Percentiles rank a stretch among this genome's conserved stretches.
Evolutionary conservation across 2,888 invertebrate species (phyloP).

Genomic region (Epinotia brunnichana): DNA sequence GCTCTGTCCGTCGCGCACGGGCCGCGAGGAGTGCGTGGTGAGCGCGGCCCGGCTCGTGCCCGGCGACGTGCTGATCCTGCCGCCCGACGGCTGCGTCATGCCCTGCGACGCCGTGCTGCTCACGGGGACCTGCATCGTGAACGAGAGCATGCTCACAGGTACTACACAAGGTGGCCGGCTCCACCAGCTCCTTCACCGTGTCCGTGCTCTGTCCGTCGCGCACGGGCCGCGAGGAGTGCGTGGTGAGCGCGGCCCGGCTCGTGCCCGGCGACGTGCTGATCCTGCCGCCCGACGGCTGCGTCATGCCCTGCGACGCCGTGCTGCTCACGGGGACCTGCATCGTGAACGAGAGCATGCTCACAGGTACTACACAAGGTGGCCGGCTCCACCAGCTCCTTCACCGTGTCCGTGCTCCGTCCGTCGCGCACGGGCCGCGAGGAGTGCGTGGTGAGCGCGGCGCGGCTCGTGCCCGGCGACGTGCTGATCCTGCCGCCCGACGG

Average conservation of each 20-base stretch:
- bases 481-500: slow-evolving; percentile 91
- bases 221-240: slow-evolving; percentile 75
- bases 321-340: slow-evolving; percentile 94
- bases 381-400: slow-evolving; percentile 81
- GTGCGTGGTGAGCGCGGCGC: slow-evolving; percentile 76
- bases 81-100: too few relatives aligned
- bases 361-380: too few relatives aligned
- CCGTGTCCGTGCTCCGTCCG: slow-evolving; percentile 85
- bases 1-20: too few relatives aligned
- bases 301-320: slow-evolving; percentile 93
- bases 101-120: too few relatives aligned
- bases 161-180: slow-evolving; percentile 87
- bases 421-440: slow-evolving; percentile 70
- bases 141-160: too few relatives aligned
- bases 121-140: too few relatives aligned
- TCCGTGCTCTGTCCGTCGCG: slow-evolving; percentile 82
- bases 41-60: too few relatives aligned
- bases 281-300: slow-evolving; percentile 90
- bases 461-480: slow-evolving; percentile 94
- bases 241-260: slow-evolving; percentile 81
- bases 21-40: too few relatives aligned
- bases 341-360: slow-evolving; percentile 96
- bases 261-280: slow-evolving; percentile 95
- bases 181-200: slow-evolving; percentile 83
- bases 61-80: too few relatives aligned